Conservation (phyloP, 2,113 vertebrate species). For the Gallinago jamesoni region DNA sequence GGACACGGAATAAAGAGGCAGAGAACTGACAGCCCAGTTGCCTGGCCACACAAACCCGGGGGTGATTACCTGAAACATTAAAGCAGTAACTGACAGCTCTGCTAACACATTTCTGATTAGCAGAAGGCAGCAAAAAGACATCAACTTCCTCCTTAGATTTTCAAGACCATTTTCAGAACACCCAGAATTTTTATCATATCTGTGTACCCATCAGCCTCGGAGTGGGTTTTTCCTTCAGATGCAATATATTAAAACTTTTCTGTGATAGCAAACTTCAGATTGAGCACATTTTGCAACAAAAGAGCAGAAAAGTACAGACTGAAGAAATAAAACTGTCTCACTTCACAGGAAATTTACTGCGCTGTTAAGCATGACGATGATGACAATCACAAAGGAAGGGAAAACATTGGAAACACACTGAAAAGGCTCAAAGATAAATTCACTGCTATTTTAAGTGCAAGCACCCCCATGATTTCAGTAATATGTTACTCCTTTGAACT, state of each 20-base stretch:
- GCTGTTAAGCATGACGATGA: neutral
- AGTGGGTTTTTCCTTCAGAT: neutral
- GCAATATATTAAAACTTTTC: fast-evolving
- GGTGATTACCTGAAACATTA: neutral
- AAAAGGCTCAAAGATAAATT: neutral
- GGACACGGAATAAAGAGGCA: neutral
- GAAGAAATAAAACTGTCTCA: neutral
- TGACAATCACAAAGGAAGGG: neutral
- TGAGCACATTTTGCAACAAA: slow-evolving; percentile 34
- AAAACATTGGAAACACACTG: neutral
- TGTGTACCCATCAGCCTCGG: fast-evolving
- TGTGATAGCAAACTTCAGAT: neutral
- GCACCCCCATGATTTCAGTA: neutral
- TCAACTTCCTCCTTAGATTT: neutral
- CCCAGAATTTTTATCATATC: neutral
- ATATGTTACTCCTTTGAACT: neutral
- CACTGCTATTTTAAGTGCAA: neutral
- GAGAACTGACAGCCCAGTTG: neutral
- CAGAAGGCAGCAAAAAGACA: neutral
- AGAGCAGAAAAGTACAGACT: slow-evolving; percentile 60
- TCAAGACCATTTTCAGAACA: neutral
- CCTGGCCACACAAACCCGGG: neutral
- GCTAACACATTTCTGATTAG: neutral
- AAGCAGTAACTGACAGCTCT: neutral
- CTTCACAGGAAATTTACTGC: neutral